These are phyloP conservation scores for Meloidogyne chitwoodi DNA, from an alignment of 1,140 invertebrate genomes.

Conservation along the genomic window DNA sequence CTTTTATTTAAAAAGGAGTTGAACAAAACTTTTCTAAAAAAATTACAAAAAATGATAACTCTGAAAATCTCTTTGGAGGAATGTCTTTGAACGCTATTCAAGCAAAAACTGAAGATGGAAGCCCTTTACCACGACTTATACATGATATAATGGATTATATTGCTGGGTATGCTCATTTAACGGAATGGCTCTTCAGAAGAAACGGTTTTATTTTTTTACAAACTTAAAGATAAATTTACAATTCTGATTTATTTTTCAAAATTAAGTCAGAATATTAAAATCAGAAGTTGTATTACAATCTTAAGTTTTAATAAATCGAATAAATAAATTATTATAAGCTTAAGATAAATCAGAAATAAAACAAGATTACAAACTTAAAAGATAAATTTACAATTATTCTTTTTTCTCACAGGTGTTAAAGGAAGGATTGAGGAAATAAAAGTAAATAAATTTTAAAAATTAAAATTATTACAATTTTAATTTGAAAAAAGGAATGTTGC, in stretches of 20 bases:
- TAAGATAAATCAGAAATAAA: too few species aligned
- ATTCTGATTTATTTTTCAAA: too few species aligned
- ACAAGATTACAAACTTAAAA: too few species aligned
- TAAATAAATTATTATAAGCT: too few species aligned
- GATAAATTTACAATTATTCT: too few species aligned
- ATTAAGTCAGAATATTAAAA: too few species aligned
- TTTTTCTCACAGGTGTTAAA: background rate
- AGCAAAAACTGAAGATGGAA: slow-evolving; percentile 21
- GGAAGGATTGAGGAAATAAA: slow-evolving; percentile 15
- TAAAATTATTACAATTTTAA: background rate
- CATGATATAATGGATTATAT: slow-evolving; percentile 35
- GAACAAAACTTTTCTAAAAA: background rate
- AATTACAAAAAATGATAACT: background rate
- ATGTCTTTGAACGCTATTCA: slow-evolving; percentile 9
- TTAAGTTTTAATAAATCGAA: too few species aligned
- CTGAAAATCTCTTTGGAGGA: background rate
- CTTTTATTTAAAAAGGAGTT: background rate
- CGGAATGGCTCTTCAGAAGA: slow-evolving; percentile 35
- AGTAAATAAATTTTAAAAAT: background rate
- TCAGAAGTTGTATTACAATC: too few species aligned
- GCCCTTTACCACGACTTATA: slow-evolving; percentile 29
- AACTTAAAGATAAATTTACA: too few species aligned
- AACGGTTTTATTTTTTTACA: too few species aligned
- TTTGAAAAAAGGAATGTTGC: background rate
- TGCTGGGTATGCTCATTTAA: background rate